Evolutionary conservation across 2,888 invertebrate species (phyloP).

Genomic region (Linnaemya vulpina): DNA sequence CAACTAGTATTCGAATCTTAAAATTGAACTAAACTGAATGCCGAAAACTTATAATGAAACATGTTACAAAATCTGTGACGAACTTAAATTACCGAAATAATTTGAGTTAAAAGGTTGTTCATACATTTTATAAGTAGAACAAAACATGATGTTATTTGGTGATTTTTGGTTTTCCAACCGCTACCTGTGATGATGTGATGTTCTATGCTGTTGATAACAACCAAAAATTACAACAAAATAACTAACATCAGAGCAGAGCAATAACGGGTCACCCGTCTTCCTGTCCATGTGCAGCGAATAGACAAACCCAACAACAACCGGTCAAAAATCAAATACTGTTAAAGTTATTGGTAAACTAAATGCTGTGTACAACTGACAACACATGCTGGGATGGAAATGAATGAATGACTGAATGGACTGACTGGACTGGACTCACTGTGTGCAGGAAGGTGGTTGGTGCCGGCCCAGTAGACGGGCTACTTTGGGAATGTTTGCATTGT

Average conservation of each 20-base stretch:
- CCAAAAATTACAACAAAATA: constrained; percentile 60
- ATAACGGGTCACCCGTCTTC: constrained; percentile 68
- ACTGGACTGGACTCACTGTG: too few relatives aligned
- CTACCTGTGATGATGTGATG: constrained; percentile 63
- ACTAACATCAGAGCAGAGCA: constrained; percentile 39
- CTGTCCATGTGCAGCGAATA: constrained; percentile 53
- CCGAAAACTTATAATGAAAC: too few relatives aligned
- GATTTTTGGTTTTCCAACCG: constrained; percentile 60
- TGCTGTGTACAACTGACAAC: constrained; percentile 70
- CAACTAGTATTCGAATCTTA: too few relatives aligned
- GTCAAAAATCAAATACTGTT: constrained; percentile 57
- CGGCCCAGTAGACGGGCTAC: constrained; percentile 28
- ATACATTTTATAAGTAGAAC: constrained; percentile 22
- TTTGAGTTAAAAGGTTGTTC: neutral
- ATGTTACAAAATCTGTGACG: neutral
- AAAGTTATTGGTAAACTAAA: constrained; percentile 70
- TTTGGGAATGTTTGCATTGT: constrained; percentile 62
- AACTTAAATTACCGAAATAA: neutral
- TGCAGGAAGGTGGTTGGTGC: too few relatives aligned
- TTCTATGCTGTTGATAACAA: constrained; percentile 51
- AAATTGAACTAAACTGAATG: too few relatives aligned
- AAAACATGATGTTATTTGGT: constrained; percentile 65
- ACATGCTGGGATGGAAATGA: constrained; percentile 57
- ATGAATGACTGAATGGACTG: constrained; percentile 10
- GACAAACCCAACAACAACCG: constrained; percentile 37